Conservation (phyloP, 2,797 vertebrate genomes). For the Microhierax caerulescens region DNA sequence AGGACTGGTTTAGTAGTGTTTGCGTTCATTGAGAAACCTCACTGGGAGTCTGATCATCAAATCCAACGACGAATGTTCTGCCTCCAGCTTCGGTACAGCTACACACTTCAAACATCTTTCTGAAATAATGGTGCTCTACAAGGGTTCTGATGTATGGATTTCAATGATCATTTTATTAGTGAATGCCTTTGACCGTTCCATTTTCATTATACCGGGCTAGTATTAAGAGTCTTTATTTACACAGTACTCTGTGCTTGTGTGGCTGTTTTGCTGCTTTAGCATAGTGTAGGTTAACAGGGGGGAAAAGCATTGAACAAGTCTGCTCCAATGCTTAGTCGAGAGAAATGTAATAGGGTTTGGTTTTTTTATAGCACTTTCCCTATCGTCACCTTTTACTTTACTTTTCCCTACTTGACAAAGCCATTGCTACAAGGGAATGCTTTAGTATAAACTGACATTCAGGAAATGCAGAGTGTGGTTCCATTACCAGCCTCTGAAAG, state of each 20-base stretch:
- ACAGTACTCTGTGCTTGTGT: slow-evolving; percentile 12
- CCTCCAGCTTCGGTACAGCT: slow-evolving; percentile 15
- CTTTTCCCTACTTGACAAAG: background rate
- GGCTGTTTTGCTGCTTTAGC: slow-evolving; percentile 30
- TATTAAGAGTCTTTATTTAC: slow-evolving; percentile 14
- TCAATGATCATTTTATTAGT: background rate
- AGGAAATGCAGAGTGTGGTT: slow-evolving; percentile 27
- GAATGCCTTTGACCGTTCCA: slow-evolving; percentile 32
- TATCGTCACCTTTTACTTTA: background rate
- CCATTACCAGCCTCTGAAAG: background rate
- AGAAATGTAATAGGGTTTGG: background rate
- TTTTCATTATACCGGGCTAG: background rate
- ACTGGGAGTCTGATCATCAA: slow-evolving; percentile 12
- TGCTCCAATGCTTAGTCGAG: slow-evolving; percentile 1
- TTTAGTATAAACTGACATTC: slow-evolving; percentile 41
- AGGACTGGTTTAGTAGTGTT: slow-evolving; percentile 37
- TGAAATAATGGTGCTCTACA: slow-evolving; percentile 71
- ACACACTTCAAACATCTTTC: background rate
- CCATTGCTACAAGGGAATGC: background rate
- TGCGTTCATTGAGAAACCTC: background rate
- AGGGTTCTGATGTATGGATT: slow-evolving; percentile 13
- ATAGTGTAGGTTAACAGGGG: background rate
- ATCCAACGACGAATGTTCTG: background rate
- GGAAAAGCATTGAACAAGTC: background rate
- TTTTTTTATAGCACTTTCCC: background rate